Evolutionary conservation across 2,888 invertebrate genomes (phyloP).

Genomic region (Thymelicus sylvestris): DNA sequence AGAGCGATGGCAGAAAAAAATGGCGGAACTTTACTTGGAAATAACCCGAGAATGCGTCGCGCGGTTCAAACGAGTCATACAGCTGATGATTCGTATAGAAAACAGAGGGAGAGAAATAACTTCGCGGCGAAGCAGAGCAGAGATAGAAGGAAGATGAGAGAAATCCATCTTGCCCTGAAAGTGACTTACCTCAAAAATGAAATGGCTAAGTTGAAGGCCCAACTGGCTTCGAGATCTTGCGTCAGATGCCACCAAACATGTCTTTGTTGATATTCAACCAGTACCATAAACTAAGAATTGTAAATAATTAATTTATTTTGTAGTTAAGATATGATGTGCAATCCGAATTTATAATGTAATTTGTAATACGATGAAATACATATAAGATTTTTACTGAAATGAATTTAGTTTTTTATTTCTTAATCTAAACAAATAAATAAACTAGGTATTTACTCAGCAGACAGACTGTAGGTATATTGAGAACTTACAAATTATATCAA

Average conservation of each 20-base stretch:
- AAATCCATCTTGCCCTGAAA: constrained; percentile 95
- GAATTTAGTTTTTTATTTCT: not conserved
- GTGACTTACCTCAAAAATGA: constrained; percentile 88
- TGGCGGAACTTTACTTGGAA: constrained; percentile 80
- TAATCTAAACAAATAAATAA: not conserved
- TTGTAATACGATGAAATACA: constrained; percentile 16
- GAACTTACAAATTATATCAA: too few species aligned
- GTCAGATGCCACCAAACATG: constrained; percentile 36
- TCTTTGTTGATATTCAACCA: constrained; percentile 23
- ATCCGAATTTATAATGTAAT: constrained; percentile 31
- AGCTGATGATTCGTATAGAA: constrained; percentile 93
- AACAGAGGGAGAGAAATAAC: constrained; percentile 95
- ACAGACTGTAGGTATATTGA: too few species aligned
- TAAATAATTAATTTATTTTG: constrained; percentile 34
- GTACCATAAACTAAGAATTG: constrained; percentile 18
- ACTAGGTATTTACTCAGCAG: too few species aligned
- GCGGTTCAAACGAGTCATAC: constrained; percentile 67
- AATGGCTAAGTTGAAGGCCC: constrained; percentile 56
- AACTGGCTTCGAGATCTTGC: constrained; percentile 50
- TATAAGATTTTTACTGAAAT: constrained; percentile 8
- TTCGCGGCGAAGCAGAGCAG: constrained; percentile 97
- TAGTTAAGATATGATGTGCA: constrained; percentile 27
- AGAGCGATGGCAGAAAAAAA: constrained; percentile 87
- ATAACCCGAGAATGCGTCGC: constrained; percentile 90
- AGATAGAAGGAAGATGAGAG: constrained; percentile 94